Base-by-base conservation (phyloP, 2,797 vertebrate genomes). In the Brachymystax lenok region DNA sequence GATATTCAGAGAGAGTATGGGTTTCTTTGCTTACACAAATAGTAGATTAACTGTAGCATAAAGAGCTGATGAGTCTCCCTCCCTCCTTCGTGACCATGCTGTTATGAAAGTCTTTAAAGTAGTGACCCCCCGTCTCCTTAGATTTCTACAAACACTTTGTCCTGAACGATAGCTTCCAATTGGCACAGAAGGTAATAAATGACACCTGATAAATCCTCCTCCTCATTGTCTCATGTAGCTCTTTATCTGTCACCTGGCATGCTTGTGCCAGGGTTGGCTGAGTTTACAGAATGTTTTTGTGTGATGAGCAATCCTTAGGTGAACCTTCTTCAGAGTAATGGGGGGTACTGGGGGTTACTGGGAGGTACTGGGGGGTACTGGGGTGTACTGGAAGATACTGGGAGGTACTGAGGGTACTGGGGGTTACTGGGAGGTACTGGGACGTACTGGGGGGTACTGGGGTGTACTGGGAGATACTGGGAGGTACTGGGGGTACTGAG, bases 31-130 rank as follows among this genome's bases (percentile, higher is more conserved):
- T 59, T 69, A 77, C 2, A 19, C 27, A 10, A 63, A 71, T 66
- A 69, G 74, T 27, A 30, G 56, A 63, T 52, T 24, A 68, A 69
- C 71, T 63, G 14, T 40, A 56, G 73, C 74, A 70, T 40, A 77
- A 79, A 84, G 59, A 79, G 74, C 17, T 54, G 69, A 73, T 76
- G 74, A 67, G 12, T 73, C 10, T 77, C 35, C 68, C 46, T 51
- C 56, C 4, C 16, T 6, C 67, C 46, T 51, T 64, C 16, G 61
- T 17, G 24, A 16, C 13, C 35, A 6, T 21, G 27, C 54, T 35
- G 71, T 73, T n/a, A 52, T 51, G 24, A 21, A 28, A 64, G 24
- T 7, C 28, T 51, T 61, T 75, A 12, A 66, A 52, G 14, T 40
- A 10, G 68, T 17, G 56, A 14, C 50, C 40, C 40, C 51, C 74